Evolutionary conservation across 2,888 invertebrate species (phyloP), one percentile per base, ranked within the genome.

Genomic region (Oasisia sp.): DNA sequence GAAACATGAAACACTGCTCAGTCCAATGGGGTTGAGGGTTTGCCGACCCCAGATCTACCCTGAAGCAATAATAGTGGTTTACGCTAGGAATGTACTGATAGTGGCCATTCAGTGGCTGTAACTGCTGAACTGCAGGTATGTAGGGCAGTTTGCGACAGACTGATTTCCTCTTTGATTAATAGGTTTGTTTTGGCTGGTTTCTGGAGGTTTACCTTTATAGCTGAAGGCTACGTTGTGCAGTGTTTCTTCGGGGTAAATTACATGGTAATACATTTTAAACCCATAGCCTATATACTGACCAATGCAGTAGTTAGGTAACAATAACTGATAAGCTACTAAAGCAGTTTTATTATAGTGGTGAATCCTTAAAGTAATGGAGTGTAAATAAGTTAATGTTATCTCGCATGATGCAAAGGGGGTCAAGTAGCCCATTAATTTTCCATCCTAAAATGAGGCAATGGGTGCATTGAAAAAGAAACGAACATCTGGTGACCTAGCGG

Each of bases 51-150:
- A 27, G 27, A 74, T 27, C 74, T 74, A 74, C 74, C 74, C 74
- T 74, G 27, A 74, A 74, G 74, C 74, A 74, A 19, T 38, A 38
- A 38, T 74, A 74, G 74, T 74, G n/a, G 74, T 74, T 74, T 74
- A n/a, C 27, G 74, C 74, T 74, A 74, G 74, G 74, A 74, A 74
- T 74, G 14, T 74, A n/a, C 74, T 74, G 74, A 74, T 74, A 74
- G 74, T 74, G 74, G n/a, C 14, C 74, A 56, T 56, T 56, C 56
- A 74, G 74, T 19, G 74, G 27, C 74, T 27, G 19, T 74, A 74
- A 19, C 27, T 74, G 27, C 27, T 27, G n/a, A 19, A 74, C 9
- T 50, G 50, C 50, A 50, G 50, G 74, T 74, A 74, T 27, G 74
- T 74, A 74, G 74, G 74, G 19, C 27, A 74, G 19, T 74, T 74